A percentile compares a stretch with the other conserved stretches of the same genome.
These are phyloP conservation scores for Xylocampa areola DNA, from an alignment of 2,888 invertebrate species.

Conservation along the genomic window DNA sequence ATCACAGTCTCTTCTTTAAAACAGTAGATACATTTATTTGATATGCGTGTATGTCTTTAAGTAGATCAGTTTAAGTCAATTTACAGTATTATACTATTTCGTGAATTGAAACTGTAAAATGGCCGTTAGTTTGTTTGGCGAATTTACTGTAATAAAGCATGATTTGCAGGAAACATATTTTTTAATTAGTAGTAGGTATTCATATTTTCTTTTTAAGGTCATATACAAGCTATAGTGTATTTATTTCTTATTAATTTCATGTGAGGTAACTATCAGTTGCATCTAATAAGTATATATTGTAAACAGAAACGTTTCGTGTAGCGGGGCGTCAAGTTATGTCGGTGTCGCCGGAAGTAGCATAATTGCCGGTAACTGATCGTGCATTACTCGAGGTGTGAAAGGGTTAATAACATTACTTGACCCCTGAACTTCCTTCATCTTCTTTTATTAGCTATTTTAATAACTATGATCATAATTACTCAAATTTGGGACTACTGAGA, in stretches of 20 bases:
- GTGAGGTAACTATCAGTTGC: slow-evolving; percentile 56
- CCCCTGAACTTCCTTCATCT: slow-evolving; percentile 77
- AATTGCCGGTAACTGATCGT: slow-evolving; percentile 86
- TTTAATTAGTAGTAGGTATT: background rate
- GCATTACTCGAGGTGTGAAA: slow-evolving; percentile 85
- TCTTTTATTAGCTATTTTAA: slow-evolving; percentile 51
- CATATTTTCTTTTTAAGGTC: background rate
- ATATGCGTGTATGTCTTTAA: too few species aligned
- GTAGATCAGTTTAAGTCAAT: too few species aligned
- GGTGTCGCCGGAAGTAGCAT: slow-evolving; percentile 80
- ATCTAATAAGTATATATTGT: slow-evolving; percentile 51
- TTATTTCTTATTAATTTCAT: slow-evolving; percentile 34
- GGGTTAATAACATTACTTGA: slow-evolving; percentile 88
- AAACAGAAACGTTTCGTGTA: slow-evolving; percentile 58
- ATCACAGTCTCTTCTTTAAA: too few species aligned
- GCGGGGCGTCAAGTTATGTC: slow-evolving; percentile 70
- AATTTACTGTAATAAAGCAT: slow-evolving; percentile 20
- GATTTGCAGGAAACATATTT: slow-evolving; percentile 16
- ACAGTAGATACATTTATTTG: too few species aligned
- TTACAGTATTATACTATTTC: too few species aligned
- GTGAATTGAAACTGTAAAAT: background rate
- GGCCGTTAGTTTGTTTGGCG: background rate
- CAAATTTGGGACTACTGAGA: slow-evolving; percentile 2
- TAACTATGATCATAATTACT: slow-evolving; percentile 30
- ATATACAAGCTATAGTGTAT: slow-evolving; percentile 8